Base-by-base conservation (phyloP, 30 jellyfish, hydroid and myxozoan species). In the Pelagia noctiluca region DNA sequence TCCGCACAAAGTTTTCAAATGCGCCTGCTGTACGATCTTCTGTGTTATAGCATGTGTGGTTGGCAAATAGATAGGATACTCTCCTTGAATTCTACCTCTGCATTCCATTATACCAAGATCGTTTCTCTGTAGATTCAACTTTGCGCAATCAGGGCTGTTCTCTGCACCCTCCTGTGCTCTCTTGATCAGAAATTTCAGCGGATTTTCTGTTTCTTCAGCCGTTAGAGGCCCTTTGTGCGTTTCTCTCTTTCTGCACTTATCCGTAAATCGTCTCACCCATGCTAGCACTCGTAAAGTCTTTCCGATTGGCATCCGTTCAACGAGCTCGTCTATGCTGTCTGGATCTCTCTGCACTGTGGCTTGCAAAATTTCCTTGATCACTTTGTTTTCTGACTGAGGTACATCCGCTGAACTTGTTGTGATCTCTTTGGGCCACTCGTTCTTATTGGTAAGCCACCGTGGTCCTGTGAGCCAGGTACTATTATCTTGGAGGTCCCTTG, bases 1-100 rank as follows among this genome's bases (percentile, higher is more conserved):
- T 46, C 89, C 86, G 37, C 57, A 86, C 48, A 52, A 22, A 16
- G 89, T 77, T 18, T 34, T n/a, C 70, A 32, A 32, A 47, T 77
- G 86, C 2, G 86, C 86, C 13, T 77, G 36, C 35, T 57, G 42
- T 10, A 77, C 63, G 8, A 54, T 21, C 66, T 52, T 54, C 46
- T 30, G 63, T 4, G 83, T n/a, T 18, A 62, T 4, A 7, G 18
- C 8, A 12, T 29, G 24, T 3, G 29, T 29, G 7, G 86, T 26
- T 53, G 86, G 84, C 68, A 57, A 33, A 42, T 57, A 77, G 28
- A 25, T 30, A 1, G 89, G 89, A 42, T 53, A 61, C 8, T 31
- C 83, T 52, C 89, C 89, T 77, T 77, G 89, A 2, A 77, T 77
- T 57, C 86, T 34, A 5, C 78, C 84, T 30, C 33, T 10, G 57